Percentiles rank a stretch among this genome's conserved stretches.
These are phyloP conservation scores for Nesometra sesokonis DNA, from an alignment of 35 echinoderm and acorn worm genomes.

Conservation along the genomic window DNA sequence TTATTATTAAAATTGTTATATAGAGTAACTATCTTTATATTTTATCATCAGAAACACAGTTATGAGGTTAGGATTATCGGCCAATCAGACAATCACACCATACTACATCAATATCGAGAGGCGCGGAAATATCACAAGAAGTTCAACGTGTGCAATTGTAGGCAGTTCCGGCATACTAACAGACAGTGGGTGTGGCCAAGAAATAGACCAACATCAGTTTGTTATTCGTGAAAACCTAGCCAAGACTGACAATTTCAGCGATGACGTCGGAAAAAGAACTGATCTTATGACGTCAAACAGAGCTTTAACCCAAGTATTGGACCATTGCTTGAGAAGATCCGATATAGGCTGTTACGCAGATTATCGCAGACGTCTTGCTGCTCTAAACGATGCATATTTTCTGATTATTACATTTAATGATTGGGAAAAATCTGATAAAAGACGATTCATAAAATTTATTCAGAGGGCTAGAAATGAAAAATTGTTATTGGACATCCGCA, in stretches of 20 bases:
- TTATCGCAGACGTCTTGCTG: background rate
- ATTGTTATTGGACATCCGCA: background rate
- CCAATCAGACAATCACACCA: background rate
- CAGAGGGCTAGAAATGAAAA: background rate
- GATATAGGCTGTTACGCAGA: background rate
- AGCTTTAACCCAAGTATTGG: background rate
- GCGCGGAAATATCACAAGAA: conserved; percentile 3
- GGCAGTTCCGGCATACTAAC: conserved; percentile 50
- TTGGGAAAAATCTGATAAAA: background rate
- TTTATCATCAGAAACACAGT: background rate
- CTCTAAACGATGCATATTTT: background rate
- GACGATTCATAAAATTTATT: background rate
- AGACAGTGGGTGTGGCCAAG: conserved; percentile 37
- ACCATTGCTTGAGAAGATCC: background rate
- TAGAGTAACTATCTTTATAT: background rate
- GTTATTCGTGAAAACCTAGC: conserved; percentile 54
- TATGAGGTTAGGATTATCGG: background rate
- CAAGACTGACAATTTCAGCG: background rate
- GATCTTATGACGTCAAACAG: conserved; percentile 48
- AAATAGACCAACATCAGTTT: conserved; percentile 49
- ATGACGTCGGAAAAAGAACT: conserved; percentile 36
- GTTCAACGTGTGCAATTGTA: conserved; percentile 35
- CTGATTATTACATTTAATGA: background rate
- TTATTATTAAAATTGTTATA: background rate
- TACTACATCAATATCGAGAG: background rate